phyloP scores from a whole-genome alignment of 2,797 vertebrate species.

The Muscicapa striata region DNA sequence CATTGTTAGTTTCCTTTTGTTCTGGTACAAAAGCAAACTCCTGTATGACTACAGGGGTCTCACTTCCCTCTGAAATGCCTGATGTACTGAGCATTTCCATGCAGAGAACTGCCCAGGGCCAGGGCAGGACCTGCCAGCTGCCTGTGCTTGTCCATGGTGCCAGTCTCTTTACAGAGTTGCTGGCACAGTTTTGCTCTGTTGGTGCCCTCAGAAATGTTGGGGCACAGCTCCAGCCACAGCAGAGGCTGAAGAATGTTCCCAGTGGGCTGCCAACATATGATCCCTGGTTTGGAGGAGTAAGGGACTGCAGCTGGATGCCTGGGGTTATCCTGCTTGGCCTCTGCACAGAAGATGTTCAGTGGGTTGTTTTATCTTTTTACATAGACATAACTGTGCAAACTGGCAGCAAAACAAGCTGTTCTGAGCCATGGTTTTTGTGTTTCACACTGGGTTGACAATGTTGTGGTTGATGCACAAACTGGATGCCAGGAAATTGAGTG shows the following conservation, averaged over 20 bases:
- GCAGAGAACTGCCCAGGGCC: background rate
- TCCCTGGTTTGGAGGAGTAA: background rate
- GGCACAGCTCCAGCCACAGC: background rate
- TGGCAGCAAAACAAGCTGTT: background rate
- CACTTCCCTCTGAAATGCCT: accelerated
- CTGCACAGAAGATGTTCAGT: background rate
- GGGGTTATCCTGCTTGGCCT: background rate
- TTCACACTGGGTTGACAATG: background rate
- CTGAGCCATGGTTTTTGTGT: background rate
- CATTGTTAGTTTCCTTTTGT: background rate
- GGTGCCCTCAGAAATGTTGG: background rate
- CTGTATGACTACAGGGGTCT: background rate
- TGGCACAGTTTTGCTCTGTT: background rate
- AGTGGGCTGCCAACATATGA: background rate
- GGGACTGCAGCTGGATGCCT: background rate
- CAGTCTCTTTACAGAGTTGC: background rate
- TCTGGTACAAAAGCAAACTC: background rate
- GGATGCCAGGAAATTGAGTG: accelerated
- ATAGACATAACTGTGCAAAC: background rate
- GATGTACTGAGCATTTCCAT: background rate
- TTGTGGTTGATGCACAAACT: background rate
- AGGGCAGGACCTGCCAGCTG: background rate
- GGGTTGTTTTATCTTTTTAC: background rate
- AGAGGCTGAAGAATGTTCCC: background rate
- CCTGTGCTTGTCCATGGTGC: background rate